phyloP scores from a whole-genome alignment of 2,797 vertebrate genomes.

The Cynopterus sphinx region DNA sequence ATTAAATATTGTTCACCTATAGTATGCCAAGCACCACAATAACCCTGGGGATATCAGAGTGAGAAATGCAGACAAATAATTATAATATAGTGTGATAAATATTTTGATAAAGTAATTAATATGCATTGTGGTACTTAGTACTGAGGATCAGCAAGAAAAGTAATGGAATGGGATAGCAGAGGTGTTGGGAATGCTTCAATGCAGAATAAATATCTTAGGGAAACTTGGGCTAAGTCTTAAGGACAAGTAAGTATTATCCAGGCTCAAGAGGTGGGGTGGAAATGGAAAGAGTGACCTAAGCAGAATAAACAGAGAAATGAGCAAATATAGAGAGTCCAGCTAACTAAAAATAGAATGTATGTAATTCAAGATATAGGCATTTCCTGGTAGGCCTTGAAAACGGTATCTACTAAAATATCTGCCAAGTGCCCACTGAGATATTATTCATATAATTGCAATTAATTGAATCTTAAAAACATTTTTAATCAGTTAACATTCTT shows the following conservation, averaged over 20 bases:
- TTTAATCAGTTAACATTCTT: neutral
- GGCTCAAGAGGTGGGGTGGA: no score
- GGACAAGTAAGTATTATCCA: neutral
- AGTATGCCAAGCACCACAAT: neutral
- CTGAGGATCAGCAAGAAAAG: neutral
- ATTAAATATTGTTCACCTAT: neutral
- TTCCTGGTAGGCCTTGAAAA: neutral
- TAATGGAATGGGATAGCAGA: neutral
- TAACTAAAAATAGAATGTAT: neutral
- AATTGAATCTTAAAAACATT: slow-evolving; percentile 14
- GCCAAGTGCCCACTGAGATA: neutral
- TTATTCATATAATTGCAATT: neutral
- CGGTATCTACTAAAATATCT: neutral
- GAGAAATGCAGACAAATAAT: neutral
- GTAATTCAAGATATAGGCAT: neutral
- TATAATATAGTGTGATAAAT: neutral
- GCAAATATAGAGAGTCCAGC: neutral
- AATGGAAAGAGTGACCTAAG: neutral
- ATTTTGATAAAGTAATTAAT: neutral
- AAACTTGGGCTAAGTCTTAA: slow-evolving; percentile 9
- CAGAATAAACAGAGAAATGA: neutral
- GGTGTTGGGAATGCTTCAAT: neutral
- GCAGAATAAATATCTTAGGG: neutral
- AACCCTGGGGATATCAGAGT: neutral
- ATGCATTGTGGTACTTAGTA: neutral